phyloP scores from a whole-genome alignment of 2,797 vertebrate species.

The Acrossocheilus wenchowensis region DNA sequence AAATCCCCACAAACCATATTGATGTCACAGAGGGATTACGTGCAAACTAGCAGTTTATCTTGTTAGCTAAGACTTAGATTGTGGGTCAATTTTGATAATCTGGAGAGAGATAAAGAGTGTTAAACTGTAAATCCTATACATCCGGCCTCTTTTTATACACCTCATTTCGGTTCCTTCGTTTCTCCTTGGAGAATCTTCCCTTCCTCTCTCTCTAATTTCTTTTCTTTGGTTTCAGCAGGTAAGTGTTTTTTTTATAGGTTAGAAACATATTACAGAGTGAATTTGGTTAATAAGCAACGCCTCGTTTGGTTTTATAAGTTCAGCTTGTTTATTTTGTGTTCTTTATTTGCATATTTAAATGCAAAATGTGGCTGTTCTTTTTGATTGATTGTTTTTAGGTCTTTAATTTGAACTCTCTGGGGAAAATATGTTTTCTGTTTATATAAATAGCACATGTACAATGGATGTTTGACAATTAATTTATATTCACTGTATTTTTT shows the following conservation, averaged over 20 bases:
- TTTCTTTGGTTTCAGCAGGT: constrained; percentile 15
- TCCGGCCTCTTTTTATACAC: constrained; percentile 29
- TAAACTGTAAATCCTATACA: constrained; percentile 43
- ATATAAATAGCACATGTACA: not conserved
- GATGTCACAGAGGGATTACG: constrained; percentile 51
- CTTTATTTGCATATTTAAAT: too few species aligned
- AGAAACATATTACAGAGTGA: not conserved
- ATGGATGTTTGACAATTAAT: not conserved
- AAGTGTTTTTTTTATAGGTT: not conserved
- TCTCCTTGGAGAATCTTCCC: constrained; percentile 2
- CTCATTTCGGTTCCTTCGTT: constrained; percentile 6
- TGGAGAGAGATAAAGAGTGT: constrained; percentile 45
- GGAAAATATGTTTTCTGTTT: not conserved
- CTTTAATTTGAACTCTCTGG: not conserved
- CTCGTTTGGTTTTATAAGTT: not conserved
- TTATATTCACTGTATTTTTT: not conserved
- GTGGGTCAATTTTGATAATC: constrained; percentile 49
- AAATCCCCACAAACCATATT: constrained; percentile 49
- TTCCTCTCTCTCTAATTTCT: not conserved
- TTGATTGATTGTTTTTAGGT: not conserved
- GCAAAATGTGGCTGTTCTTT: too few species aligned
- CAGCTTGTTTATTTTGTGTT: not conserved
- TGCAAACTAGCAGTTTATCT: constrained; percentile 49
- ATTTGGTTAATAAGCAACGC: not conserved
- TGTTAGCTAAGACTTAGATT: constrained; percentile 49